Percentiles rank a stretch among this genome's conserved stretches.
These are phyloP conservation scores for Chrosomus eos DNA, from an alignment of 2,797 vertebrate genomes.

Conservation along the genomic window DNA sequence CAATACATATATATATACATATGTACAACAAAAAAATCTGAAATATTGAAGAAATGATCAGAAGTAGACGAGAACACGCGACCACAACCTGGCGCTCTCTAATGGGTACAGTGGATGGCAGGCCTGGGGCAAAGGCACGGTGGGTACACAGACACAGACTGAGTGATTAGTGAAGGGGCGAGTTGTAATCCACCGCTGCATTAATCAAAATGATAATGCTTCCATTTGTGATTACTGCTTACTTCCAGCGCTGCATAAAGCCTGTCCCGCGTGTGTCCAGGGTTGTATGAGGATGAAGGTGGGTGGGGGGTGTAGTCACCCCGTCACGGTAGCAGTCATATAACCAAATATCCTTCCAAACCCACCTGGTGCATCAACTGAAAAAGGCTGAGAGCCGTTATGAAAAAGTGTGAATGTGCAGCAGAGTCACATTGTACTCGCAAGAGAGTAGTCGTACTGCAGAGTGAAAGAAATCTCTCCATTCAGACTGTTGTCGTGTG, in stretches of 20 bases:
- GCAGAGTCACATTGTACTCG: background rate
- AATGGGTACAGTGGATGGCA: slow-evolving; percentile 30
- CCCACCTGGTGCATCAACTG: slow-evolving; percentile 28
- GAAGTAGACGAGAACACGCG: no score
- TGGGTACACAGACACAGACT: slow-evolving; percentile 47
- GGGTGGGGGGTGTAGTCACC: slow-evolving; percentile 5
- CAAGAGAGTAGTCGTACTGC: background rate
- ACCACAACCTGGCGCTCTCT: background rate
- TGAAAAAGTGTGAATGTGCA: background rate
- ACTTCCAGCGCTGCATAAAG: slow-evolving; percentile 50
- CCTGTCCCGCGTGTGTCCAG: slow-evolving; percentile 45
- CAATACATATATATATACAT: background rate
- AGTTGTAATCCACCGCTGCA: slow-evolving; percentile 77
- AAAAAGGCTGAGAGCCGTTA: background rate
- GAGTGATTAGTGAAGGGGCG: slow-evolving; percentile 78
- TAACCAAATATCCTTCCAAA: slow-evolving; percentile 46
- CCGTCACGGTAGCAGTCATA: slow-evolving; percentile 21
- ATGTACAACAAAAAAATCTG: background rate
- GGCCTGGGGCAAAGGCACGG: slow-evolving; percentile 57
- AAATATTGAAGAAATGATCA: background rate
- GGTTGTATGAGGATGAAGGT: slow-evolving; percentile 49
- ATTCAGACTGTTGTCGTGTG: background rate
- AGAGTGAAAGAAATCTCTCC: background rate
- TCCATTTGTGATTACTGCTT: slow-evolving; percentile 73
- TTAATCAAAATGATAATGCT: slow-evolving; percentile 77